Conservation (phyloP, 2,797 vertebrate species). For the Heterohyrax brucei region DNA sequence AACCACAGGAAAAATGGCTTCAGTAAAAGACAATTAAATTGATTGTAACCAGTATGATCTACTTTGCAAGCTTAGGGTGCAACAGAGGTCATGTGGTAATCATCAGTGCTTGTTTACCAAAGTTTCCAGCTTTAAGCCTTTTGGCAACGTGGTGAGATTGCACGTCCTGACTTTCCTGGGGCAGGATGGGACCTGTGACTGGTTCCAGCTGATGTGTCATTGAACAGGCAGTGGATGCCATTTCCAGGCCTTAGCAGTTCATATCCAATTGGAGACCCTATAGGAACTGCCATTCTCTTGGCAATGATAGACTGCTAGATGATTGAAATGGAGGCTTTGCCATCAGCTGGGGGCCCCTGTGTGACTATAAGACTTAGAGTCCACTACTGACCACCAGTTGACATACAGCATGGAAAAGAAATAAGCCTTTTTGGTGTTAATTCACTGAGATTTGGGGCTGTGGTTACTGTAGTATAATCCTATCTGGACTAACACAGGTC, state of each 20-base stretch:
- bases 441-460: not conserved
- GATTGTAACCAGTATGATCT: slow-evolving; percentile 51
- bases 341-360: not conserved
- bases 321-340: not conserved
- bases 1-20: slow-evolving; percentile 56
- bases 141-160: slow-evolving; percentile 48
- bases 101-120: slow-evolving; percentile 77
- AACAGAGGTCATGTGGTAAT: slow-evolving; percentile 78
- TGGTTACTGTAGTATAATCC: slow-evolving; percentile 1
- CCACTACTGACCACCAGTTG: not conserved
- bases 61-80: slow-evolving; percentile 61
- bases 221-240: slow-evolving; percentile 31
- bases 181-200: slow-evolving; percentile 26
- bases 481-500: not conserved
- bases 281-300: not conserved
- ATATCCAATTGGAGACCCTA: not conserved
- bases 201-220: slow-evolving; percentile 16
- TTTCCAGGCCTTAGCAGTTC: slow-evolving; percentile 56
- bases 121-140: slow-evolving; percentile 72
- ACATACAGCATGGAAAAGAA: not conserved
- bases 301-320: not conserved
- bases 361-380: slow-evolving; percentile 42
- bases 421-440: slow-evolving; percentile 42
- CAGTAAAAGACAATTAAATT: slow-evolving; percentile 64
- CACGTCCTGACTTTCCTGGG: slow-evolving; percentile 58